phyloP scores from a whole-genome alignment of 2,797 vertebrate species.

The Oryzias sinensis region DNA sequence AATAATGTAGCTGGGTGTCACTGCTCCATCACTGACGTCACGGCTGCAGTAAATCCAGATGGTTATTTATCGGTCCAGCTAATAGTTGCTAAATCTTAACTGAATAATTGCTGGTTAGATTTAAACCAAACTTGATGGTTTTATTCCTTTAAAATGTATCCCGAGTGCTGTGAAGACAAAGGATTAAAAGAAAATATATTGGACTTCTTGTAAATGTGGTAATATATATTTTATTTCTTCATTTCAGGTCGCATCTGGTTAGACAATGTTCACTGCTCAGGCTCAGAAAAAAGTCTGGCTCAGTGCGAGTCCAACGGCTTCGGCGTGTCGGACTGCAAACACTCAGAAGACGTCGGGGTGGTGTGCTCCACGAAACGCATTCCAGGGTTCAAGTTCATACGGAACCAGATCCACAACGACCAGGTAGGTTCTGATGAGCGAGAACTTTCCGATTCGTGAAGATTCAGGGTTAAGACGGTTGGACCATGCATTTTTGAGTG shows the following conservation, averaged over 20 bases:
- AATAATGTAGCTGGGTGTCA: too few species aligned
- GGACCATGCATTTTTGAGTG: not conserved
- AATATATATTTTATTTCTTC: conserved; percentile 10
- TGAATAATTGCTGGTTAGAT: too few species aligned
- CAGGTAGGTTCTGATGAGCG: conserved; percentile 71
- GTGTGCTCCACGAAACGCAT: conserved; percentile 90
- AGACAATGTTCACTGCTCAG: conserved; percentile 90
- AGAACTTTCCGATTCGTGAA: not conserved
- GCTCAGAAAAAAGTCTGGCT: conserved; percentile 83
- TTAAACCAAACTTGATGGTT: too few species aligned
- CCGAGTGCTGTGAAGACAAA: too few species aligned
- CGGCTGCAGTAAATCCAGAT: too few species aligned
- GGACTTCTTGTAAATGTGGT: not conserved
- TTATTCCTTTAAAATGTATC: too few species aligned
- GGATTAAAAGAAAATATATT: not conserved
- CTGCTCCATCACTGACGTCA: too few species aligned
- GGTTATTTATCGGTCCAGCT: too few species aligned
- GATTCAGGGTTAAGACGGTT: conserved; percentile 5
- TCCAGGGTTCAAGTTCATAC: conserved; percentile 89
- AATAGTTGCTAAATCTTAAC: too few species aligned
- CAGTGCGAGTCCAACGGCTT: conserved; percentile 89
- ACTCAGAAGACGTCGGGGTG: conserved; percentile 92
- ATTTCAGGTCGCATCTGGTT: conserved; percentile 90
- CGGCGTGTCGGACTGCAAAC: conserved; percentile 92
- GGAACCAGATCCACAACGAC: conserved; percentile 69